phyloP scores from a whole-genome alignment of 2,888 invertebrate genomes.

The Corbicula japonica region DNA sequence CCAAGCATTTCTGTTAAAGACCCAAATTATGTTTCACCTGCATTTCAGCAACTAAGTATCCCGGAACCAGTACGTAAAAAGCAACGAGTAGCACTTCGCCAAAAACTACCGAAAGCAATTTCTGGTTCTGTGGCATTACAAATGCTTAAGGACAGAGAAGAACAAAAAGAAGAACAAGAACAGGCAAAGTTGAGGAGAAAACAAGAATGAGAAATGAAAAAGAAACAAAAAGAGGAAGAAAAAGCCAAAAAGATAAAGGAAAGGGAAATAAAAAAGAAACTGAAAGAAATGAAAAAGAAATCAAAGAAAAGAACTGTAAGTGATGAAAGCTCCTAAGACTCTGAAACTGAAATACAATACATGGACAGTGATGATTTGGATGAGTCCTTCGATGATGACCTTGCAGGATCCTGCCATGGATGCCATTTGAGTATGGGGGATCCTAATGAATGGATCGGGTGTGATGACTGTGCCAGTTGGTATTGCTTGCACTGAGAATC shows the following conservation, averaged over 20 bases:
- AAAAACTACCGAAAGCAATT: no score
- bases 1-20: slow-evolving; percentile 6
- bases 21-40: background rate
- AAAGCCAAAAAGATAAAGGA: no score
- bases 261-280: no score
- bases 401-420: background rate
- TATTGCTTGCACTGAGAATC: no score
- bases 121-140: no score
- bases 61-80: background rate
- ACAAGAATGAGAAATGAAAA: background rate
- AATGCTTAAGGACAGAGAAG: no score
- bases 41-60: background rate
- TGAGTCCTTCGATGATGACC: no score
- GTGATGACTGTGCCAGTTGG: no score
- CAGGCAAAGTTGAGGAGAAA: background rate
- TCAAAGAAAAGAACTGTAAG: slow-evolving; percentile 10
- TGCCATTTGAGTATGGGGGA: background rate
- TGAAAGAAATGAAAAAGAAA: no score
- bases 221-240: background rate
- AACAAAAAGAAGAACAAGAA: slow-evolving; percentile 8
- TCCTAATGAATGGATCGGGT: no score
- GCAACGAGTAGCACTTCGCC: background rate
- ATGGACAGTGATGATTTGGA: no score
- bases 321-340: background rate
- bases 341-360: no score